Evolutionary conservation across 2,113 vertebrate species (phyloP), one percentile per base, ranked within the genome.

Genomic region (Tympanuchus pallidicinctus): DNA sequence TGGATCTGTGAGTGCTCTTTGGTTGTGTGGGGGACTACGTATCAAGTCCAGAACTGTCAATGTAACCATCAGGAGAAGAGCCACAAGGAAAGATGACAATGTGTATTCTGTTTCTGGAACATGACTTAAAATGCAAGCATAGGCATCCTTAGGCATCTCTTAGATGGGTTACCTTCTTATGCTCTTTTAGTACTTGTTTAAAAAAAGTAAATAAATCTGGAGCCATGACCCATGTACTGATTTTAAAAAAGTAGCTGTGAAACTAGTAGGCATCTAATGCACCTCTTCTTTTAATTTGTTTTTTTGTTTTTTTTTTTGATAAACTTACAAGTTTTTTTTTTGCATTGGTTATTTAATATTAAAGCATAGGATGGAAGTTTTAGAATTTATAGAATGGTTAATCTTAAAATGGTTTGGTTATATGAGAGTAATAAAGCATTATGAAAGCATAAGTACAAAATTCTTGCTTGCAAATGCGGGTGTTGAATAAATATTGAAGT

Each of bases 401-500:
- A 56, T 79, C 20, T 79, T 59, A 64, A 81, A 76, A 50, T 79
- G 32, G 24, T 77, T 73, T 42, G 28, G 20, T 63, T 81, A n/a
- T 81, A n/a, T 54, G 47, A 69, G 83, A 80, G 8, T 64, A 63
- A 45, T 63, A 48, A 87, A 88, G 6, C 34, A 85, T 87, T 54
- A 36, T 48, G 45, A 27, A 86, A 30, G 57, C 14, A 28, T 6
- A 82, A 85, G 78, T 34, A 79, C 24, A 82, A 66, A 82, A 48
- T 59, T 70, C 19, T 77, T 90, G 40, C 40, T 86, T 76, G 64
- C 67, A 83, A 73, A 77, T 56, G 50, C 80, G 60, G 69, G 36
- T 76, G 63, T 86, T 90, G 75, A 85, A 83, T 92, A 94, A 94
- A 90, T 70, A 85, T 77, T 47, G 82, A 88, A 93, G 86, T 93